These are phyloP conservation scores for Lucilia cuprina DNA, from an alignment of 1,140 invertebrate genomes.

Conservation along the genomic window DNA sequence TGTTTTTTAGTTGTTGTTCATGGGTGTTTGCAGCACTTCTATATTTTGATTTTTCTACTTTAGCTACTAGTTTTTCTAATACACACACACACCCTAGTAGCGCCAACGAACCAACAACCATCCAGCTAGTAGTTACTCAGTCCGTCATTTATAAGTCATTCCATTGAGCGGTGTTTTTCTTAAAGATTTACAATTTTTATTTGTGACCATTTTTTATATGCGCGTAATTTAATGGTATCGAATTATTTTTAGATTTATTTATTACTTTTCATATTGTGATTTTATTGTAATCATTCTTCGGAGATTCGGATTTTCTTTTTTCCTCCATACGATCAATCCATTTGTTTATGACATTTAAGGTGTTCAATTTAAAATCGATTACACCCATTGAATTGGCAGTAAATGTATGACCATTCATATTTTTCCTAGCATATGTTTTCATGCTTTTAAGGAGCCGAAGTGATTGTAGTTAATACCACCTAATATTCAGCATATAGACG, in stretches of 20 bases:
- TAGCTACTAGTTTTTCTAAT: constrained; percentile 29
- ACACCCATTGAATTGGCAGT: constrained; percentile 14
- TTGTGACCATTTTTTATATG: constrained; percentile 18
- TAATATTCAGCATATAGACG: not conserved
- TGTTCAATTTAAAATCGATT: constrained; percentile 35
- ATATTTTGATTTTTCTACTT: not conserved
- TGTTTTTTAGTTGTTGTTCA: not conserved
- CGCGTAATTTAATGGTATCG: constrained; percentile 28
- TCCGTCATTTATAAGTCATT: not conserved
- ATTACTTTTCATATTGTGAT: constrained; percentile 27
- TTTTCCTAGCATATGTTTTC: not conserved
- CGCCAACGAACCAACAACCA: too few relatives aligned
- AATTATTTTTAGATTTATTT: constrained; percentile 31
- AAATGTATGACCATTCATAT: not conserved
- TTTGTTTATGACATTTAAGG: constrained; percentile 29
- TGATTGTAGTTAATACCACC: not conserved
- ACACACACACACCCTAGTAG: too few relatives aligned
- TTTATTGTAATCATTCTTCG: constrained; percentile 25
- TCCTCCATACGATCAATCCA: not conserved
- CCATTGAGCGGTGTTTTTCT: constrained; percentile 20
- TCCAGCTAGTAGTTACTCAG: not conserved
- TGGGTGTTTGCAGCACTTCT: not conserved
- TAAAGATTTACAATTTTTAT: constrained; percentile 23
- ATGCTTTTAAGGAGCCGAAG: not conserved
- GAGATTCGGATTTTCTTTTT: not conserved